phyloP scores from a whole-genome alignment of 2,797 vertebrate species.

The Sorex maritimensis region DNA sequence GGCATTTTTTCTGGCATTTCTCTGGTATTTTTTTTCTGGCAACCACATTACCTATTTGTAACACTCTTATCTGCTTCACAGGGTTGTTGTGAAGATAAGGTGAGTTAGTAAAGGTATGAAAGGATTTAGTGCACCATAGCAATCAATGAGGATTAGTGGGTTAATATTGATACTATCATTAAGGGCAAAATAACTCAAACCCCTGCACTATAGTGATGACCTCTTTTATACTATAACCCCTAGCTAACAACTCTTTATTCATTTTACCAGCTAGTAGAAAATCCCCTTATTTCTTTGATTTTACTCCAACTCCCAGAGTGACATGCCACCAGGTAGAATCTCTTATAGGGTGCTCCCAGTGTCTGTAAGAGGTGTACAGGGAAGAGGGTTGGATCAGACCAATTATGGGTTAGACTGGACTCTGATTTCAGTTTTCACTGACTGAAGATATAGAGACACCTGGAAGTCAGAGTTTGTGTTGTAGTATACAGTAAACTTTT shows the following conservation, averaged over 20 bases:
- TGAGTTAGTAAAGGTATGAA: background rate
- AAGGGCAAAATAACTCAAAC: background rate
- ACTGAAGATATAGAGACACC: background rate
- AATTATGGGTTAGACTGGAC: background rate
- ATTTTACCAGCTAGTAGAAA: constrained; percentile 36
- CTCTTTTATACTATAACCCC: background rate
- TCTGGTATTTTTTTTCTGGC: background rate
- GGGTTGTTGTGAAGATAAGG: background rate
- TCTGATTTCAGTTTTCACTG: background rate
- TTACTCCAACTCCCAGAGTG: background rate
- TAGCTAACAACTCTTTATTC: background rate
- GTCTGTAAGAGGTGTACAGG: background rate
- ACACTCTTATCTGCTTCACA: background rate
- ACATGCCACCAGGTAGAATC: background rate
- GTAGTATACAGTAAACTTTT: background rate
- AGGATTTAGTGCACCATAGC: background rate
- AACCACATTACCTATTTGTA: background rate
- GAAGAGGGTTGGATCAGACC: background rate
- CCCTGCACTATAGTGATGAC: background rate
- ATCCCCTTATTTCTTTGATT: background rate
- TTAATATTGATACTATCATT: constrained; percentile 23
- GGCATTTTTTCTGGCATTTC: too few relatives aligned
- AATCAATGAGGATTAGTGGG: background rate
- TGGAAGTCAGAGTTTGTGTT: background rate
- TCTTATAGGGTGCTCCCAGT: background rate